Evolutionary conservation across 1,140 invertebrate genomes (phyloP).

Genomic region (Sycophila sp.): DNA sequence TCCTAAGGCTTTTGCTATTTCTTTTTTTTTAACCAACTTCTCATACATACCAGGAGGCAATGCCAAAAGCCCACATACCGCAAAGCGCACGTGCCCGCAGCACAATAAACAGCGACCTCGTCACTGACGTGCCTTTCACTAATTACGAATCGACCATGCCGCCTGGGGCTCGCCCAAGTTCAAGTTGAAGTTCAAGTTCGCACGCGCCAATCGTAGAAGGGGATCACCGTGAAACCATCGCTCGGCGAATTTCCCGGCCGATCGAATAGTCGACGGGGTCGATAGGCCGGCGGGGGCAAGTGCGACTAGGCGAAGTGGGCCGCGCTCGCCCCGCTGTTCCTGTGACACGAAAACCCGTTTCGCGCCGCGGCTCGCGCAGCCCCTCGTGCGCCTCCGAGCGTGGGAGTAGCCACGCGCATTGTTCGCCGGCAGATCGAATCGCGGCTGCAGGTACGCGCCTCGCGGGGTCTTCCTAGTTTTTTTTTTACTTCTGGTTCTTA

Average conservation of each 20-base stretch:
- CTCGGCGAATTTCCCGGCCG: not conserved
- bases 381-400: too few species aligned
- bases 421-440: too few species aligned
- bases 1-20: too few species aligned
- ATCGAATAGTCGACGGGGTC: not conserved
- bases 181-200: constrained; percentile 23
- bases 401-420: too few species aligned
- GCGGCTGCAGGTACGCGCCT: too few species aligned
- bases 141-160: not conserved
- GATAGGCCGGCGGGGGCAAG: not conserved
- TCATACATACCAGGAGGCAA: not conserved
- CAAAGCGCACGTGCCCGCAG: not conserved
- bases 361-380: constrained; percentile 3
- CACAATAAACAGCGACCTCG: too few species aligned
- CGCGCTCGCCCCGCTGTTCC: constrained; percentile 47
- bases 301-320: constrained; percentile 38
- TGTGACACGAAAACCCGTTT: constrained; percentile 64
- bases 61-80: not conserved
- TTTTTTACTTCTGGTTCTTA: too few species aligned
- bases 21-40: too few species aligned
- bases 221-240: too few species aligned
- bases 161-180: not conserved
- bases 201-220: not conserved
- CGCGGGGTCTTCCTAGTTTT: too few species aligned
- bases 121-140: constrained; percentile 18